Evolutionary conservation across 2,113 vertebrate species (phyloP).

Genomic region (Salvelinus sp.): DNA sequence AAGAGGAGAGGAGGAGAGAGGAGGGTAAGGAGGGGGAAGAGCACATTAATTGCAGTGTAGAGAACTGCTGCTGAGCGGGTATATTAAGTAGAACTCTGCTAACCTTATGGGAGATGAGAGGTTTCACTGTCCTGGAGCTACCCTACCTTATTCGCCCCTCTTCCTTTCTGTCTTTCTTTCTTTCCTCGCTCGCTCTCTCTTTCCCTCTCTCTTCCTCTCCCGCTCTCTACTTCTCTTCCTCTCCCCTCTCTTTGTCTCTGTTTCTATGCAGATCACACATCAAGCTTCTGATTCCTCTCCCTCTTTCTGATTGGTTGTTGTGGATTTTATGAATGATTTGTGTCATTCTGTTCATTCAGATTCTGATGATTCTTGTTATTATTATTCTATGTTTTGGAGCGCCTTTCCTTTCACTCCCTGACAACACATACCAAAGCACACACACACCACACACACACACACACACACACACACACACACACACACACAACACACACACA

Average conservation of each 20-base stretch:
- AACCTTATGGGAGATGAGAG: not conserved
- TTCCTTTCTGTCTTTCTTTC: conserved; percentile 1
- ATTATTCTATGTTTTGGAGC: too few species aligned
- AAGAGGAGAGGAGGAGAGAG: too few species aligned
- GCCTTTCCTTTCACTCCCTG: too few species aligned
- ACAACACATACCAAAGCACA: too few species aligned
- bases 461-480: too few species aligned
- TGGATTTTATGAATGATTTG: not conserved
- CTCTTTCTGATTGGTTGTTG: conserved; percentile 5
- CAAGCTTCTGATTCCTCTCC: not conserved
- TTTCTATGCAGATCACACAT: conserved; percentile 14
- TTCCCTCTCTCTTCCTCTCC: not conserved
- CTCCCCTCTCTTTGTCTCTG: conserved; percentile 37
- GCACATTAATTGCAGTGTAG: not conserved
- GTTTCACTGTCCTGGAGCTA: too few species aligned
- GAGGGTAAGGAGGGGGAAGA: not conserved
- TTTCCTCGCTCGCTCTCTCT: not conserved
- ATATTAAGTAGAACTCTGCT: not conserved
- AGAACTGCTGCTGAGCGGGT: too few species aligned
- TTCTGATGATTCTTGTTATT: too few species aligned
- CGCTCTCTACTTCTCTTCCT: conserved; percentile 5
- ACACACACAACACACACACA: too few species aligned
- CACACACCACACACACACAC: too few species aligned
- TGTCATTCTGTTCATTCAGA: not conserved
- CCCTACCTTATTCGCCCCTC: too few species aligned